These are phyloP conservation scores for Hipposideros larvatus DNA, from an alignment of 2,797 vertebrate species.

Conservation along the genomic window DNA sequence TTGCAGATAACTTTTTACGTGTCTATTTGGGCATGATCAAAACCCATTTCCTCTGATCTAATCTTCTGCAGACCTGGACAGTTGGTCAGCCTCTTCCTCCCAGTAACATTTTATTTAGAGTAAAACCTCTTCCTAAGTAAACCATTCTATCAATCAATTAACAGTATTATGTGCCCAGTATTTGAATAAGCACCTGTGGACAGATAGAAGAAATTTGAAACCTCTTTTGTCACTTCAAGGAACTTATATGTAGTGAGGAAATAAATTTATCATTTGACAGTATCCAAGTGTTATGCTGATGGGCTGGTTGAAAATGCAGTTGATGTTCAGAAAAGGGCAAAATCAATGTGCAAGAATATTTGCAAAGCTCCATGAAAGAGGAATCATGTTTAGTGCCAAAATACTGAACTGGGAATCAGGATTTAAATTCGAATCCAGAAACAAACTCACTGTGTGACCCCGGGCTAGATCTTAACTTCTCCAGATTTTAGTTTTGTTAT, in stretches of 20 bases:
- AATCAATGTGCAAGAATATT: not conserved
- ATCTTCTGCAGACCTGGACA: not conserved
- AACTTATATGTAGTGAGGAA: not conserved
- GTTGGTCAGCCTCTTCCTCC: not conserved
- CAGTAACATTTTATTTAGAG: slow-evolving; percentile 2
- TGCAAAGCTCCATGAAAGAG: not conserved
- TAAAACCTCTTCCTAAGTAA: slow-evolving; percentile 49
- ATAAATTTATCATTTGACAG: not conserved
- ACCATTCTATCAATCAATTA: not conserved
- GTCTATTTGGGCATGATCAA: not conserved
- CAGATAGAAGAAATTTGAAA: not conserved
- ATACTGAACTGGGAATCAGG: not conserved
- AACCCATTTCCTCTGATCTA: not conserved
- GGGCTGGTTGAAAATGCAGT: not conserved
- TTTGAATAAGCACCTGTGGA: not conserved
- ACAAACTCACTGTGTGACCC: not conserved
- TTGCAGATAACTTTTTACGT: slow-evolving; percentile 9
- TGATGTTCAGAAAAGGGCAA: slow-evolving; percentile 35
- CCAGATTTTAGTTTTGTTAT: not conserved
- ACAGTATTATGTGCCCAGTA: not conserved
- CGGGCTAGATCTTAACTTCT: not conserved
- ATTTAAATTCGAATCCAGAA: not conserved
- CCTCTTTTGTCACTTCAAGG: not conserved
- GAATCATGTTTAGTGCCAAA: not conserved
- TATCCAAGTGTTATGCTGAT: not conserved